Base-by-base conservation (phyloP, 2,888 invertebrate species). In the Synergus gifuensis region DNA sequence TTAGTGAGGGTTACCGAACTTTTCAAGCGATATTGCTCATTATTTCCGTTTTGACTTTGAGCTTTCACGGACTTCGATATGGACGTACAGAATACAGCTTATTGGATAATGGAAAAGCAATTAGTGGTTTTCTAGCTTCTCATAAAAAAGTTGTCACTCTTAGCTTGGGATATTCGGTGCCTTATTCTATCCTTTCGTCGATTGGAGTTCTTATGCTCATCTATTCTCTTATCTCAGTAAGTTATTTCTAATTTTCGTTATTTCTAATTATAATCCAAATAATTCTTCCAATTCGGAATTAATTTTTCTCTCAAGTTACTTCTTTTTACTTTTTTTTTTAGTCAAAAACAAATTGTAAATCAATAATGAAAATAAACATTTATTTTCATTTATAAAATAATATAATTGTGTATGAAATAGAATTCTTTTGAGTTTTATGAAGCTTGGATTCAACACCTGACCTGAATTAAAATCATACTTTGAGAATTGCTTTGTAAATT, bases 171-270 rank as follows among this genome's bases (percentile, higher is more conserved):
- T 89, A 90, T 76, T 87, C 90, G 4, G 18, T 84, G 8, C 79
- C 81, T 14, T 86, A 87, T 78, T 85, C 89, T 8, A 42, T 86
- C 46, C 11, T 87, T 36, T 87, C 84, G 2, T 80, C 84, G 0
- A 5, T 86, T n/a, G 82, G 85, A 0, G 84, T 84, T 46, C 79
- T 81, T 54, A 87, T 89, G 89, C 85, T 89, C 1, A 80, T 87
- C 8, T 89, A 87, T 83, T 90, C 90, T 12, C 78, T 90, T 28
- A 62, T 87, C 11, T 85, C 85, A 81, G 90, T 90, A 64, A 89
- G 88, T 62, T 36, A 18, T 67, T n/a, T 3, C n/a, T 36, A 36
- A 54, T 67, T 63, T 76, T 12, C 0, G 49, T 76, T 81, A 14
- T 63, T 58, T 58, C 58, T 7, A 63, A 14, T n/a, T 36, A 63